Evolutionary conservation across 2,888 invertebrate species (phyloP).

Genomic region (Cantharis rustica): DNA sequence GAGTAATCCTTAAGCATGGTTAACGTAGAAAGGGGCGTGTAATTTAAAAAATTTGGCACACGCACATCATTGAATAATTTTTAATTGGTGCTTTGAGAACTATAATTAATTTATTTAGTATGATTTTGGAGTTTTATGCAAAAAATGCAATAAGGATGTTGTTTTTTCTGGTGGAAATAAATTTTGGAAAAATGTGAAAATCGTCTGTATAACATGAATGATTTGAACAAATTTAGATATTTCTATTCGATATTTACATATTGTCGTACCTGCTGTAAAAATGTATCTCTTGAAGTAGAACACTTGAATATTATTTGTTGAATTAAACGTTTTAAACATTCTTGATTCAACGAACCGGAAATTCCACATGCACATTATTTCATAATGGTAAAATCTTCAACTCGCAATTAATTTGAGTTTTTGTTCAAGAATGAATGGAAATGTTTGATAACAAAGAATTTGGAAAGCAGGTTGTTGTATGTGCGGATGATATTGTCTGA

Average conservation of each 20-base stretch:
- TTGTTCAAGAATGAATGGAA: conserved; percentile 37
- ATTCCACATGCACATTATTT: conserved; percentile 55
- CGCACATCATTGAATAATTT: neutral
- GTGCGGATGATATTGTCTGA: neutral
- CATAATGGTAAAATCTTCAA: conserved; percentile 47
- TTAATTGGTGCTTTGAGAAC: neutral
- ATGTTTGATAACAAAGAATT: neutral
- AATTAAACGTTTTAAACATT: conserved; percentile 52
- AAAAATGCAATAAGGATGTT: neutral
- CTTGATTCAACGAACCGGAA: conserved; percentile 53
- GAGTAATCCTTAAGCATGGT: neutral
- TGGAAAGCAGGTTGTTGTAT: neutral
- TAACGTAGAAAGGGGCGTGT: neutral
- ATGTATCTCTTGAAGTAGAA: conserved; percentile 43
- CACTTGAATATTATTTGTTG: conserved; percentile 46
- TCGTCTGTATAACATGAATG: neutral
- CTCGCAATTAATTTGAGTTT: conserved; percentile 48
- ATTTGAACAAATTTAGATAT: neutral
- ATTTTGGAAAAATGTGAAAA: neutral
- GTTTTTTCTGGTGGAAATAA: neutral
- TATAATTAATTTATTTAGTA: neutral
- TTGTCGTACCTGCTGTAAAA: conserved; percentile 42
- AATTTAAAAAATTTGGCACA: neutral
- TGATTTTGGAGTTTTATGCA: neutral
- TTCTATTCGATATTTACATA: neutral